Percentiles rank a stretch among this genome's conserved stretches.
Conservation (phyloP, 2,888 invertebrate genomes). For the Slavum lentiscoides region DNA sequence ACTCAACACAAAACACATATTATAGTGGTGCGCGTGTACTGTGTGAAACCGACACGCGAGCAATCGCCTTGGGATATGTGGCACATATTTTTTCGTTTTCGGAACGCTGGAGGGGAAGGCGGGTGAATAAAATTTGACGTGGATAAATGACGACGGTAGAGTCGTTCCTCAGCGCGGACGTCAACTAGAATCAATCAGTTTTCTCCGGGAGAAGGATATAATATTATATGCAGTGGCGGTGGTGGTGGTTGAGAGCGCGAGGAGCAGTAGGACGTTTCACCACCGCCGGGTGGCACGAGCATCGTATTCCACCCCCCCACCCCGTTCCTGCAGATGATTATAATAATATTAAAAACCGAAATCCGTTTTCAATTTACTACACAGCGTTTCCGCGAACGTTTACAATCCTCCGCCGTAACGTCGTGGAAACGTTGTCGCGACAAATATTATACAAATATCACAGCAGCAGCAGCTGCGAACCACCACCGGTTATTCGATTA, state of each 20-base stretch:
- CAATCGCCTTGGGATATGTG: constrained; percentile 27
- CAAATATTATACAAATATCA: neutral
- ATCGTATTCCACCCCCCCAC: no score
- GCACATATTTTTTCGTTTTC: constrained; percentile 4
- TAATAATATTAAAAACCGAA: neutral
- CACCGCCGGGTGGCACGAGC: neutral
- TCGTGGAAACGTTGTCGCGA: neutral
- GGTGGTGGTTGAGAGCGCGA: neutral
- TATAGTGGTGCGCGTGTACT: neutral
- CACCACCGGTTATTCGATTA: neutral
- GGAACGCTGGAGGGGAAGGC: no score
- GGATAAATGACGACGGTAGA: constrained; percentile 51
- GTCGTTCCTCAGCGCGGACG: constrained; percentile 35
- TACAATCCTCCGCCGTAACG: neutral
- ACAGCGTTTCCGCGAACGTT: neutral
- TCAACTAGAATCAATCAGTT: constrained; percentile 48
- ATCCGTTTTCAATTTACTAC: neutral
- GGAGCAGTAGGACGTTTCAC: no score
- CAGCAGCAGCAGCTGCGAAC: neutral
- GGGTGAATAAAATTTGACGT: constrained; percentile 33
- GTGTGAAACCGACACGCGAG: neutral
- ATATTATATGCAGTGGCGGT: no score
- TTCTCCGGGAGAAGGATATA: neutral
- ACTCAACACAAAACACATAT: neutral
- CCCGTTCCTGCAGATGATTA: neutral